Evolutionary conservation across 1,140 invertebrate species (phyloP).

Genomic region (Scaptodrosophila lebanonensis): DNA sequence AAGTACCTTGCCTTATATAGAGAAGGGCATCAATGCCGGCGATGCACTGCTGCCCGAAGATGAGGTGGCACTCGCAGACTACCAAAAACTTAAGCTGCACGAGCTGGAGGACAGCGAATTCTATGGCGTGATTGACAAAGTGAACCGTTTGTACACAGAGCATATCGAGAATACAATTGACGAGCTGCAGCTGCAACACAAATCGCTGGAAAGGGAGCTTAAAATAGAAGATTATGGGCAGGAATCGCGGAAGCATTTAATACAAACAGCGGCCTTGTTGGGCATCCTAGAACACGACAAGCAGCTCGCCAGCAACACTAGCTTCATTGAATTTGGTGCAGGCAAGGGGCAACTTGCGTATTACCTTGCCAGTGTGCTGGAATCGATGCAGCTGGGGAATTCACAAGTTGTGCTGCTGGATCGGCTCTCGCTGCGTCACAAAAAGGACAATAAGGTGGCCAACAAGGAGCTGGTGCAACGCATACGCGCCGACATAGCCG

Average conservation of each 20-base stretch:
- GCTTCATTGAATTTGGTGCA: slow-evolving; percentile 91
- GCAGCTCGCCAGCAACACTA: slow-evolving; percentile 80
- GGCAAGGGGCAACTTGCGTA: slow-evolving; percentile 89
- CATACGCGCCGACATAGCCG: slow-evolving; percentile 85
- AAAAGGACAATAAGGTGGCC: slow-evolving; percentile 85
- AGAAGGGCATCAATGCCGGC: slow-evolving; percentile 81
- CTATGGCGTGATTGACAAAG: slow-evolving; percentile 77
- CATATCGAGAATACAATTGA: slow-evolving; percentile 76
- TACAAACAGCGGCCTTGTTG: slow-evolving; percentile 84
- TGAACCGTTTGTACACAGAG: slow-evolving; percentile 77
- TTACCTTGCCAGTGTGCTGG: slow-evolving; percentile 82
- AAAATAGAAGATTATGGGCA: slow-evolving; percentile 81
- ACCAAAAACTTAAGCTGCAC: slow-evolving; percentile 68
- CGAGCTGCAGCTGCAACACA: slow-evolving; percentile 77
- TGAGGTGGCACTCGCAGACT: slow-evolving; percentile 41
- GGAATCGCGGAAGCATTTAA: slow-evolving; percentile 83
- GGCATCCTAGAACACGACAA: slow-evolving; percentile 80
- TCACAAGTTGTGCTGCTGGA: slow-evolving; percentile 85
- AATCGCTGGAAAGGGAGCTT: slow-evolving; percentile 80
- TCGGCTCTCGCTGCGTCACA: slow-evolving; percentile 87
- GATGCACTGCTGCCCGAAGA: slow-evolving; percentile 30
- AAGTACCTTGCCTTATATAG: slow-evolving; percentile 79
- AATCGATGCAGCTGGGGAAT: slow-evolving; percentile 69
- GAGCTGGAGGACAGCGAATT: slow-evolving; percentile 77
- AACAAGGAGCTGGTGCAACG: slow-evolving; percentile 79